A percentile compares a stretch with the other conserved stretches of the same genome.
Evolutionary conservation across 2,888 invertebrate species (phyloP).

Genomic region (Erebia epiphron): DNA sequence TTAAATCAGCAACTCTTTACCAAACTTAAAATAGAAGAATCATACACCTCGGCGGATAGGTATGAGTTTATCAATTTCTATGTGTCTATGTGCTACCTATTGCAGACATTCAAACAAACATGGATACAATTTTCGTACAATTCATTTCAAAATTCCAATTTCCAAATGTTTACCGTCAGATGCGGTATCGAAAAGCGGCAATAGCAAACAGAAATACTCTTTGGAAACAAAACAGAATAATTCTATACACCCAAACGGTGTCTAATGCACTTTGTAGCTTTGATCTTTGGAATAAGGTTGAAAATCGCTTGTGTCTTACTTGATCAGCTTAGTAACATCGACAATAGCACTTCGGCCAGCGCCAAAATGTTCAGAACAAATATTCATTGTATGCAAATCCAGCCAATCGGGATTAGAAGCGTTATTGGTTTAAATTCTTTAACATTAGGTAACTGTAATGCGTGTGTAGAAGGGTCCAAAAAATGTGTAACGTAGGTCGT

Average conservation of each 20-base stretch:
- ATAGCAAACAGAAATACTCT: conserved; percentile 44
- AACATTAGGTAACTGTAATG: conserved; percentile 23
- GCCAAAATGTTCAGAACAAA: conserved; percentile 74
- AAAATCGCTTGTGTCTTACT: conserved; percentile 46
- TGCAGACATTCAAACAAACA: neutral
- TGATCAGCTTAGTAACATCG: conserved; percentile 51
- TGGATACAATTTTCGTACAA: conserved; percentile 40
- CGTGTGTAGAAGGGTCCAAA: neutral
- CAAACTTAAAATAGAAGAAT: no score
- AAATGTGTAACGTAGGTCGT: no score
- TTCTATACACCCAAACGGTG: conserved; percentile 29
- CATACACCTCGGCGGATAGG: no score
- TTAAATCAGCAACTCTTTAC: no score
- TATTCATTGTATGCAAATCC: conserved; percentile 77
- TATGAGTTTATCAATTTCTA: no score
- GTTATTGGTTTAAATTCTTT: conserved; percentile 48
- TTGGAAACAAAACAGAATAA: conserved; percentile 42
- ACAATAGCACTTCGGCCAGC: conserved; percentile 59
- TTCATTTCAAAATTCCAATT: conserved; percentile 45
- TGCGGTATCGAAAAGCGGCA: conserved; percentile 43
- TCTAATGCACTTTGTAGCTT: conserved; percentile 17
- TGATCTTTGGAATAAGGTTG: conserved; percentile 44
- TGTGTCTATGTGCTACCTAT: neutral
- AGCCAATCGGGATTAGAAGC: conserved; percentile 66
- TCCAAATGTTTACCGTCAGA: conserved; percentile 44